phyloP scores from a whole-genome alignment of 2,888 invertebrate genomes.

The Leptopilina drosophilae region DNA sequence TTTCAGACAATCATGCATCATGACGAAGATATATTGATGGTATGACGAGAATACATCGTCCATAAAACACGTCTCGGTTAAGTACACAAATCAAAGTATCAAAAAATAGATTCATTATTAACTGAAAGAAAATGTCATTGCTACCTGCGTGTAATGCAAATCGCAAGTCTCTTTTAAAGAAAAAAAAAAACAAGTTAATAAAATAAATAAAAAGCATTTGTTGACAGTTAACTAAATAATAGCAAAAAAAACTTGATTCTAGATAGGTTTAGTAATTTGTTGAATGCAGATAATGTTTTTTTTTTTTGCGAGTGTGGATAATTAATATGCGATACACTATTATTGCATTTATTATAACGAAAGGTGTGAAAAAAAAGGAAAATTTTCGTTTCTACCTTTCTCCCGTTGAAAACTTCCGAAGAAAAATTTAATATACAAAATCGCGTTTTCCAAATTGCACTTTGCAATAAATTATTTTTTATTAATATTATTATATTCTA shows the following conservation, averaged over 20 bases:
- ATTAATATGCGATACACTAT: conserved; percentile 47
- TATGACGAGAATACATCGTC: conserved; percentile 69
- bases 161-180: conserved; percentile 40
- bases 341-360: conserved; percentile 47
- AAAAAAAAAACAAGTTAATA: too few relatives aligned
- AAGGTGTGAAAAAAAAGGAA: conserved; percentile 6
- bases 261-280: conserved; percentile 69
- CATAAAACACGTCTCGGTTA: conserved; percentile 57
- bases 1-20: conserved; percentile 73
- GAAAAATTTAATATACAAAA: conserved; percentile 44
- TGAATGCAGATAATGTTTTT: conserved; percentile 59
- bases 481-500: conserved; percentile 42
- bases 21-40: conserved; percentile 76
- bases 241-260: conserved; percentile 58
- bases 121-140: conserved; percentile 51
- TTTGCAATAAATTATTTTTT: conserved; percentile 50
- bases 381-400: neutral
- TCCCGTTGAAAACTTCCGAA: conserved; percentile 23
- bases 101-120: conserved; percentile 57
- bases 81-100: conserved; percentile 64
- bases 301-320: conserved; percentile 45
- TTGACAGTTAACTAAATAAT: conserved; percentile 56
- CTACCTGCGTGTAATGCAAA: conserved; percentile 46
- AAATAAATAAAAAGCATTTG: conserved; percentile 48
- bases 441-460: conserved; percentile 72